Base-by-base conservation (phyloP, 2,797 vertebrate genomes). In the Mareca penelope region DNA sequence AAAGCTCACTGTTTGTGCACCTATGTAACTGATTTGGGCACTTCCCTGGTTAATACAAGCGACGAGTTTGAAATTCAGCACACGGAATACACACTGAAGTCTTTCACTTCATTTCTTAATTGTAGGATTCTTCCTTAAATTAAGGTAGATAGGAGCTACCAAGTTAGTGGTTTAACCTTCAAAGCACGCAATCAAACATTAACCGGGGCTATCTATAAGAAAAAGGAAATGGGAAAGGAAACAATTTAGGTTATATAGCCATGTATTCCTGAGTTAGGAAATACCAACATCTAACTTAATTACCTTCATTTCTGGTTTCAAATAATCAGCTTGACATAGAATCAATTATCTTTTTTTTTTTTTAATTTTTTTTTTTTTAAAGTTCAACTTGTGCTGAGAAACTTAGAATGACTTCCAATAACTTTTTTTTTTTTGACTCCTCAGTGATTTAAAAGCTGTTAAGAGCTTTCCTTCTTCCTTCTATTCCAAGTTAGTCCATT, bases 41-140 rank as follows among this genome's bases (percentile, higher is more conserved):
- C 18, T 88, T 73, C 5, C 3, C 6, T 60, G 6, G 0, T 67
- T 82, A 70, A 56, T 10, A 44, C 2, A 6, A 0, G 7, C 0
- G 6, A 15, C 15, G 16, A 17, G 18, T 80, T 77, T 73, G 52
- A 82, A 70, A 82, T 29, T 73, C 21, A 23, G 14, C 31, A 15
- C 15, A 6, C 9, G 1, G 2, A 61, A 35, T 26, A 65, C 28
- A 2, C 39, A 15, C 70, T 2, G 2, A 80, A 52, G 15, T 44
- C 9, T 85, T 78, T 65, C 12, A 17, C 10, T 53, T 68, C 24
- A 9, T 68, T 76, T 75, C 59, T 60, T 28, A 57, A 57, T n/a
- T 79, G 55, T 53, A 46, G 19, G 23, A 61, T 57, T 78, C 18
- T 56, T 15, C 8, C 31, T 53, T 71, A 78, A 77, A 50, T 55